Evolutionary conservation across 2,113 vertebrate species (phyloP).

Genomic region (Epinephelus cyanopodus): DNA sequence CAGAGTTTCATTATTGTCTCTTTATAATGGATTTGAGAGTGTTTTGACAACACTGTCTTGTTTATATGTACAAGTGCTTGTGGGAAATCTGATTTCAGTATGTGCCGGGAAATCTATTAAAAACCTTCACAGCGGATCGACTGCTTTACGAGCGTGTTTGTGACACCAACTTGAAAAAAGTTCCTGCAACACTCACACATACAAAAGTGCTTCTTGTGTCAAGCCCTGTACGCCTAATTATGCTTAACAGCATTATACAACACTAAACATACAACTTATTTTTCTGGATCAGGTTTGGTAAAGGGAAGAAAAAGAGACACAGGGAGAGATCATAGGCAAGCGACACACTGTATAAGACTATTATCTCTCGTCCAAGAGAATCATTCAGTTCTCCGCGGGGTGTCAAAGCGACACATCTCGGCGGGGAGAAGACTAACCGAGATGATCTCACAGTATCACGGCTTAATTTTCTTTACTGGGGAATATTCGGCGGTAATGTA

Average conservation of each 20-base stretch:
- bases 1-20: conserved; percentile 32
- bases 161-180: not conserved
- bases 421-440: conserved; percentile 79
- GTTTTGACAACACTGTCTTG: conserved; percentile 30
- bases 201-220: not conserved
- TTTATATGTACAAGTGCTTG: conserved; percentile 27
- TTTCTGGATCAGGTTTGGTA: conserved; percentile 34
- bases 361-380: conserved; percentile 72
- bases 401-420: conserved; percentile 69
- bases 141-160: not conserved
- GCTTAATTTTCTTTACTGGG: conserved; percentile 84
- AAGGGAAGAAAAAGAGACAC: not conserved
- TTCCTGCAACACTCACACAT: not conserved
- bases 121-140: conserved; percentile 7
- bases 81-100: conserved; percentile 34
- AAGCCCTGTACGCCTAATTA: conserved; percentile 22
- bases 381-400: conserved; percentile 77
- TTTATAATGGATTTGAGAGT: conserved; percentile 41
- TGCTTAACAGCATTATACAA: conserved; percentile 23
- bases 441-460: conserved; percentile 79
- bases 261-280: conserved; percentile 1
- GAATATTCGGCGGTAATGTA: conserved; percentile 81
- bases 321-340: conserved; percentile 27
- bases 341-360: conserved; percentile 54
- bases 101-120: conserved; percentile 41